Evolutionary conservation across 2,113 vertebrate genomes (phyloP), one percentile per base, ranked within the genome.

Genomic region (Columba livia): DNA sequence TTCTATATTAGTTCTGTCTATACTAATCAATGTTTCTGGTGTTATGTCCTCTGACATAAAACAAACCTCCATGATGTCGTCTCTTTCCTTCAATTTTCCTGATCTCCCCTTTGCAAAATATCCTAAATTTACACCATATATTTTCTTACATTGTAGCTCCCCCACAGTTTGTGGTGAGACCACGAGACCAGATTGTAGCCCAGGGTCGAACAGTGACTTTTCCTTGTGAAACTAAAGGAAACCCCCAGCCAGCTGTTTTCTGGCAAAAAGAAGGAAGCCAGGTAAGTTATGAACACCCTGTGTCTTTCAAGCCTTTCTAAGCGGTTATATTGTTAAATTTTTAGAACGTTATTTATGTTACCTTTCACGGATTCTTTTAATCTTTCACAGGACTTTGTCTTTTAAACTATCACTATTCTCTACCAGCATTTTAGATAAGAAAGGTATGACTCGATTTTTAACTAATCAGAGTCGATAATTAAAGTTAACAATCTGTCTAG

Each of bases 221-320:
- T 97, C 99, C 99, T 32, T 99, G 99, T 97, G 99, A 99, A 98
- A 99, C 99, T 72, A 99, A 99, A 98, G 99, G 99, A 93, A 99
- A 99, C 95, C 99, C 99, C 32, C 99, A 99, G 86, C 99, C 99
- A 71, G 99, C 99, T 53, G 99, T 99, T 79, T 99, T 99, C 97
- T 99, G 99, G 99, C 99, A 99, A 96, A 99, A 99, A 95, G 99
- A 99, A 97, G 99, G 99, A 82, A 99, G 99, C 93, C 99, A 99
- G 99, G 99, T 99, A 97, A 98, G 98, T 95, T 79, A 62, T 56
- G 66, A 51, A 34, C 11, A 53, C 3, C 9, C 15, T 40, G 0
- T 38, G 29, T 36, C 36, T 82, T 79, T 60, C 24, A 66, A 72
- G 8, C 14, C 50, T 86, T 94, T 86, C 25, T 58, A 66, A 71